These are phyloP conservation scores for Tuta absoluta DNA, from an alignment of 2,888 invertebrate species.

Conservation along the genomic window DNA sequence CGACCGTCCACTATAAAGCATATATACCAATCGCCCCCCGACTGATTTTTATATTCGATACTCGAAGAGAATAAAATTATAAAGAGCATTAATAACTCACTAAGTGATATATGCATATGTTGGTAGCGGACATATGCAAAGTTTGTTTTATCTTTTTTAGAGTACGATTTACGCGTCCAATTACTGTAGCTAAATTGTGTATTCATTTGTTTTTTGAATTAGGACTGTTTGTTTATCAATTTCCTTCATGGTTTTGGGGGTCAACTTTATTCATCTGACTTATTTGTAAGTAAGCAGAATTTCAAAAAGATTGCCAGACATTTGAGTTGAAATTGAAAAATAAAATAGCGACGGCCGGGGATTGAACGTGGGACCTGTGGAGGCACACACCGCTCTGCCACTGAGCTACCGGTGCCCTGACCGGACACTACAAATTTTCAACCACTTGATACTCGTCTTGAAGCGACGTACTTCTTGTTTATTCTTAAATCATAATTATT, in stretches of 20 bases:
- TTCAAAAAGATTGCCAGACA: no score
- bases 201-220: slow-evolving; percentile 28
- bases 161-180: slow-evolving; percentile 56
- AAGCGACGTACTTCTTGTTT: no score
- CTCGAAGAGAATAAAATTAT: slow-evolving; percentile 74
- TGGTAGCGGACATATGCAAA: slow-evolving; percentile 60
- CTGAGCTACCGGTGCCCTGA: no score
- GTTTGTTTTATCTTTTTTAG: slow-evolving; percentile 41
- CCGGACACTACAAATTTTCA: no score
- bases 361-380: no score
- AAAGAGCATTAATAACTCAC: slow-evolving; percentile 70
- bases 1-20: slow-evolving; percentile 60
- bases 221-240: slow-evolving; percentile 25
- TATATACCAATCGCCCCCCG: slow-evolving; percentile 64
- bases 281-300: background rate
- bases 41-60: slow-evolving; percentile 76
- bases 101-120: slow-evolving; percentile 63
- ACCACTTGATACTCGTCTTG: no score
- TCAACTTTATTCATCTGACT: background rate
- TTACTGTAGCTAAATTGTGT: slow-evolving; percentile 42
- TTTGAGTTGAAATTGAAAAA: no score
- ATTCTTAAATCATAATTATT: background rate
- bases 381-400: no score
- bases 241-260: background rate
- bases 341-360: no score